These are phyloP conservation scores for Bellardia bayeri DNA, from an alignment of 2,888 invertebrate species.

Conservation along the genomic window DNA sequence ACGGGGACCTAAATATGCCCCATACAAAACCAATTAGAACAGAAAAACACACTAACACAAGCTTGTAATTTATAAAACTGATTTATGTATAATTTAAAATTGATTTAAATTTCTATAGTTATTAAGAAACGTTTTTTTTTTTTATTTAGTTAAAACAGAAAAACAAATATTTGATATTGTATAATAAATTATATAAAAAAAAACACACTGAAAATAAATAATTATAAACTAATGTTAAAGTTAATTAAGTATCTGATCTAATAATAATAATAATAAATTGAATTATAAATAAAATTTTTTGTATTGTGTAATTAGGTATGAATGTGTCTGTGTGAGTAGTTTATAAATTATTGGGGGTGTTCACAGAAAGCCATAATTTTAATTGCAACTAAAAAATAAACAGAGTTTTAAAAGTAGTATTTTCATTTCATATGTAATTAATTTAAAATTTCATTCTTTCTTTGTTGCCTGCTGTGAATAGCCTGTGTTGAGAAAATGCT, in stretches of 20 bases:
- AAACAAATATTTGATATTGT: constrained; percentile 34
- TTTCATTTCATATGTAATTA: background rate
- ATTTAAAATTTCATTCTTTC: background rate
- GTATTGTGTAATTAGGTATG: constrained; percentile 45
- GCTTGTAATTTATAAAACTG: constrained; percentile 42
- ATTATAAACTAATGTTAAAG: constrained; percentile 35
- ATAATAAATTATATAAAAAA: constrained; percentile 32
- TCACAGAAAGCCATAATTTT: background rate
- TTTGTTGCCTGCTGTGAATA: background rate
- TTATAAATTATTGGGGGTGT: constrained; percentile 22
- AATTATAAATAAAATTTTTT: constrained; percentile 43
- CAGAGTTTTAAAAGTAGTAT: background rate
- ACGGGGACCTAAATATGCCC: constrained; percentile 39
- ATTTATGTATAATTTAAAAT: constrained; percentile 30
- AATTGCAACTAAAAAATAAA: background rate
- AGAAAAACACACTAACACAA: constrained; percentile 9
- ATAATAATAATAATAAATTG: constrained; percentile 41
- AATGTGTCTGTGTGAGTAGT: constrained; percentile 31
- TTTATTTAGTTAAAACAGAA: constrained; percentile 12
- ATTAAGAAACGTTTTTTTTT: constrained; percentile 19
- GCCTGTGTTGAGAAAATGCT: background rate
- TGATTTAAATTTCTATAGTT: constrained; percentile 26
- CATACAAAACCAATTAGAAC: background rate
- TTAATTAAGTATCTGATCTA: constrained; percentile 42
- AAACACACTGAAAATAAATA: background rate